Conservation (phyloP, 2,888 invertebrate species). For the Idaea straminata region DNA sequence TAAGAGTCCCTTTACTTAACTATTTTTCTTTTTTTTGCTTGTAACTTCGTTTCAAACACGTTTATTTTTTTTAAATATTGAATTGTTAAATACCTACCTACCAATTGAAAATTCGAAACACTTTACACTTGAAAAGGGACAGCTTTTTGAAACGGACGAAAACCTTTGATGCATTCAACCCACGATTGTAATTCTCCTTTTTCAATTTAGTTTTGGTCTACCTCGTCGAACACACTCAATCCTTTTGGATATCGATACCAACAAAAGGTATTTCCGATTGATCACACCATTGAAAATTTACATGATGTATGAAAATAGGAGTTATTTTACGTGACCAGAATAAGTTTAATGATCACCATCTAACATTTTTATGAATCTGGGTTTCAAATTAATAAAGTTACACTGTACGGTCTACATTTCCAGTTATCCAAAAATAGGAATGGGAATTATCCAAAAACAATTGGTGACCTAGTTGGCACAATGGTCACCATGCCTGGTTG, state of each 20-base stretch:
- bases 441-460: too few species aligned
- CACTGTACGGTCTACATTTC: too few species aligned
- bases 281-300: neutral
- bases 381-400: too few species aligned
- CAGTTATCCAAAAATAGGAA: too few species aligned
- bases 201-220: neutral
- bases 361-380: neutral
- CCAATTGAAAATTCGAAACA: neutral
- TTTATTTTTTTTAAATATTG: too few species aligned
- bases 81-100: neutral
- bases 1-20: too few species aligned
- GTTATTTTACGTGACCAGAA: neutral
- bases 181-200: constrained; percentile 3
- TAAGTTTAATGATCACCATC: neutral
- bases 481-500: too few species aligned
- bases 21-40: too few species aligned
- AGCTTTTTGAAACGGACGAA: neutral
- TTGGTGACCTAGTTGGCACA: too few species aligned
- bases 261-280: neutral
- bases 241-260: neutral
- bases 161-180: constrained; percentile 3
- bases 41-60: too few species aligned
- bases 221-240: neutral
- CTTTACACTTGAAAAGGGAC: neutral
- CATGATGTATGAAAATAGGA: neutral